A percentile compares a stretch with the other conserved stretches of the same genome.
phyloP scores from a whole-genome alignment of 2,888 invertebrate species.

The Ethmia dodecea region DNA sequence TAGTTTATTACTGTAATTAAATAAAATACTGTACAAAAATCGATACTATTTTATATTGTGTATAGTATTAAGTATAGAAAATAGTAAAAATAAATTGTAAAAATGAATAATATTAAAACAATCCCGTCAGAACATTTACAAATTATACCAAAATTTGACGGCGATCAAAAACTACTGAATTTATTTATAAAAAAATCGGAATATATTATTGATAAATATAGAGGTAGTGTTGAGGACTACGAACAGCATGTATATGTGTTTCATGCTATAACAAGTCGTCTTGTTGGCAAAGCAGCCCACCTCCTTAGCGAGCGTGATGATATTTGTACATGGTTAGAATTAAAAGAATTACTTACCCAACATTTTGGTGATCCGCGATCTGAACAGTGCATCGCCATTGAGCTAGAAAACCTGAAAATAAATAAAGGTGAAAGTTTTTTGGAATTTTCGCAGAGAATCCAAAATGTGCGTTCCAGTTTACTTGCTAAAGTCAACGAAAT shows the following conservation, averaged over 20 bases:
- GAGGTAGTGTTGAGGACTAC: not conserved
- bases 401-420: constrained; percentile 13
- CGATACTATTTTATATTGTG: too few relatives aligned
- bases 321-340: constrained; percentile 6
- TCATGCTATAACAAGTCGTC: constrained; percentile 1
- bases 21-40: too few relatives aligned
- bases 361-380: constrained; percentile 17
- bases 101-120: constrained; percentile 1
- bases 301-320: constrained; percentile 3
- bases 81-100: too few relatives aligned
- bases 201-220: constrained; percentile 1
- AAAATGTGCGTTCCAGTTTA: constrained; percentile 6
- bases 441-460: constrained; percentile 16
- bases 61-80: too few relatives aligned
- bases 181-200: constrained; percentile 1
- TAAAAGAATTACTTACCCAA: constrained; percentile 10
- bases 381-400: constrained; percentile 13
- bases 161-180: constrained; percentile 2
- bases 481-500: constrained; percentile 8
- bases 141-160: constrained; percentile 3
- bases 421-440: constrained; percentile 9
- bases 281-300: constrained; percentile 2
- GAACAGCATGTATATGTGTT: constrained; percentile 1
- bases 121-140: constrained; percentile 1
- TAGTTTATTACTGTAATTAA: too few relatives aligned